phyloP scores from a whole-genome alignment of 2,797 vertebrate species.

The Enteromius unitaeniatus region DNA sequence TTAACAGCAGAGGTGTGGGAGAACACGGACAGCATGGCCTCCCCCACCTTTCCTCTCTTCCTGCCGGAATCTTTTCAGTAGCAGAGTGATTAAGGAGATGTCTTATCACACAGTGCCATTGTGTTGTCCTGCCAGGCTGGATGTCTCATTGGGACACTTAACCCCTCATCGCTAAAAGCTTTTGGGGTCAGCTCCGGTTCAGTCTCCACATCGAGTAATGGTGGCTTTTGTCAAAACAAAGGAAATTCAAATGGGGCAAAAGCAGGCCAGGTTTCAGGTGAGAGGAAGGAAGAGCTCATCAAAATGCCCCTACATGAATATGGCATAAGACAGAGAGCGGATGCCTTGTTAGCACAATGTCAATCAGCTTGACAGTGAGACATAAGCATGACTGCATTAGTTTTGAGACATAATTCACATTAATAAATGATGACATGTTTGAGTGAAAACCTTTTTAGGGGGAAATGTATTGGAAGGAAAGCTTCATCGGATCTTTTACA shows the following conservation, averaged over 20 bases:
- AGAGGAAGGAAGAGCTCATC: constrained; percentile 45
- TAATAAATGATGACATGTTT: background rate
- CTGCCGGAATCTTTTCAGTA: constrained; percentile 36
- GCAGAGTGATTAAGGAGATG: constrained; percentile 30
- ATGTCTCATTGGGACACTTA: constrained; percentile 75
- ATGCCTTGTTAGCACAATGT: constrained; percentile 1
- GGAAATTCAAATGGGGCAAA: constrained; percentile 65
- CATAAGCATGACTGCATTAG: background rate
- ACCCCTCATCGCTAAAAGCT: constrained; percentile 78
- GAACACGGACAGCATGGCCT: constrained; percentile 1
- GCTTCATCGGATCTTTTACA: background rate
- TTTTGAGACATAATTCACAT: constrained; percentile 19
- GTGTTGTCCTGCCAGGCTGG: constrained; percentile 65
- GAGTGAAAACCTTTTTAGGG: background rate
- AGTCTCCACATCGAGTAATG: constrained; percentile 71
- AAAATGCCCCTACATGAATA: constrained; percentile 35
- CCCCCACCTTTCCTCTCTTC: constrained; percentile 25
- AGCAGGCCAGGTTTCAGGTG: constrained; percentile 57
- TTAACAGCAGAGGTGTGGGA: constrained; percentile 19
- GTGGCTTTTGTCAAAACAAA: constrained; percentile 75
- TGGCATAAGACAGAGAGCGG: background rate
- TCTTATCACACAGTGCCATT: constrained; percentile 52
- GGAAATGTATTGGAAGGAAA: background rate
- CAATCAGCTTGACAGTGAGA: constrained; percentile 7
- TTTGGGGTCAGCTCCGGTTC: constrained; percentile 73